Base-by-base conservation (phyloP, 2,113 vertebrate species). In the Psettodes erumei region DNA sequence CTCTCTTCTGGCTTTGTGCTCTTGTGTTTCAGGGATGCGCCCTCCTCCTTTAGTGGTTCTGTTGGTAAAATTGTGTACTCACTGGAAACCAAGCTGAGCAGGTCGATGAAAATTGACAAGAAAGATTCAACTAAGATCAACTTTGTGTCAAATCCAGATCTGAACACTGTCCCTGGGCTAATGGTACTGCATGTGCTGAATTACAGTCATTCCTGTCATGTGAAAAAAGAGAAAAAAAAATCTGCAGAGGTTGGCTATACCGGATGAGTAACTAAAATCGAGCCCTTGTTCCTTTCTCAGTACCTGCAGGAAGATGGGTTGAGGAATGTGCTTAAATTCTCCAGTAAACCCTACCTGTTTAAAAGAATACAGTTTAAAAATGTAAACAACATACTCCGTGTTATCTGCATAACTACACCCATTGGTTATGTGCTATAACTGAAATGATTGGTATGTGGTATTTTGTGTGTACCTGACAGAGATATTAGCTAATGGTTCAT, bases 11-110 rank as follows among this genome's bases (percentile, higher is more conserved):
- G 1, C 27, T 30, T 9, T 48, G 23, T 71, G 3, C 43, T 48
- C 19, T 12, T 73, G 37, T 69, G 35, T 62, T 19, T 69, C 15
- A 95, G 93, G 77, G 18, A 61, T 1, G 60, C 91, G 43, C 93
- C 94, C 8, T 88, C 90, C 12, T 87, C 91, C 43, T 93, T 93
- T 35, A 76, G 48, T 0, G 80, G 84, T 6, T 19, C 1, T 2
- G 3, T 5, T 27, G 93, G 94, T 54, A 92, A 93, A 80, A 73
- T 94, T 4, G 27, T 77, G 11, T 94, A 93, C 82, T 33, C 27
- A 4, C 70, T 95, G 68, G 77, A 92, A 45, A 79, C 92, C 40
- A 83, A 42, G 35, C 64, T 95, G 71, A 79, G 79, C 72, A 83
- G 93, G 79, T 90, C 92, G 16, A 75, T 93, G 91, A 89, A 85